Base-by-base conservation (phyloP, 2,113 vertebrate genomes). In the Felis chaus region DNA sequence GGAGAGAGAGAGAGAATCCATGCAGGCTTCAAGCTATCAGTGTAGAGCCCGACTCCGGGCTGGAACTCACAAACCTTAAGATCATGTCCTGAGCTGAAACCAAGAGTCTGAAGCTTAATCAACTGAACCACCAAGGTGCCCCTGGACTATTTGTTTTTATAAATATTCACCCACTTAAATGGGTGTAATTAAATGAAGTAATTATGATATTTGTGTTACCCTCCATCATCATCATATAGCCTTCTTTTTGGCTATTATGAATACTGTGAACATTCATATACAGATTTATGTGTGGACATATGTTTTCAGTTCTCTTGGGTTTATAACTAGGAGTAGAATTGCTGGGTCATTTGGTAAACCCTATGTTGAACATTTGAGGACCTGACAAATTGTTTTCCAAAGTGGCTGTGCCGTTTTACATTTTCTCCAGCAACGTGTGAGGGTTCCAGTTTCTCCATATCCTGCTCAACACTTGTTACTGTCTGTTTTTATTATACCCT, bases 331-430 rank as follows among this genome's bases (percentile, higher is more conserved):
- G 27, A 90, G 68, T 69, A 21, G 68, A 76, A 93, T 65, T 91
- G 27, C 61, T 79, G 36, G n/a, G 45, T 95, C 86, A 73, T 31
- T 10, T 66, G 8, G 33, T 96, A 78, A 88, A 76, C 63, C 78
- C 41, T 78, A 1, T 23, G 31, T 93, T 97, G 81, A 83, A 91
- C 27, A 79, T 94, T 91, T 93, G 93, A 82, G 33, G 33, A 74
- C 57, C 66, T 55, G 65, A 36, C 29, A 55, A 66, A 68, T 53
- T 41, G 48, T 39, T 91, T 66, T 92, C 36, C 45, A 61, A 48
- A 92, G 55, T 69, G 68, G 68, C 63, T 82, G 50, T 31, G 65
- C 33, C n/a, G n/a, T 81, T 84, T 91, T 69, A 68, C 55, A n/a
- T 96, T 94, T 95, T 91, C 25, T 69, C 85, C n/a, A 73, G 53